Base-by-base conservation (phyloP, 1,140 invertebrate species). In the Eciton burchellii region DNA sequence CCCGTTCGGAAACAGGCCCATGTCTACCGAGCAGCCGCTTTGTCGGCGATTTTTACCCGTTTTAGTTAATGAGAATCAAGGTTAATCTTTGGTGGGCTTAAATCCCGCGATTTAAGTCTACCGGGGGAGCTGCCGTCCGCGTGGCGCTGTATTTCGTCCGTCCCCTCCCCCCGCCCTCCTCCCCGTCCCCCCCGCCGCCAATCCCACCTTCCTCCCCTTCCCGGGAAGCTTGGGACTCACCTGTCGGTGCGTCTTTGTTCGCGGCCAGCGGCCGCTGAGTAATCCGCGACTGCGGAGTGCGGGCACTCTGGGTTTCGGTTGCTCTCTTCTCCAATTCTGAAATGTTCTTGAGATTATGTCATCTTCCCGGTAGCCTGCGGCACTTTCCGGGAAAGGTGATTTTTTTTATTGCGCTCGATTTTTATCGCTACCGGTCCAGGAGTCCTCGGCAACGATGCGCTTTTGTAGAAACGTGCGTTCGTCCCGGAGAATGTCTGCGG, bases 1-100 rank as follows among this genome's bases (percentile, higher is more conserved):
- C 24, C 71, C 65, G 79, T 83, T 35, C 66, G 83, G 84, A 86
- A 83, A 87, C 66, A 82, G 88, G 79, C 68, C 82, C 83, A 85
- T 81, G 57, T 81, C 82, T 81, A 1, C 14, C 77, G 56, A 65
- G 72, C 73, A 68, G 72, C 71, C 60, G 88, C 86, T 89, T 87
- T 87, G 82, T 85, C 2, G 76, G 65, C 59, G 68, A 65, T 83
- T 85, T 79, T 84, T 6, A 66, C 74, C 84, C 84, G 57, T 9
- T 84, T 35, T 86, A 91, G 86, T 88, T 92, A 91, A 91, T 87
- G 85, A 90, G 88, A 88, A 90, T 91, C 82, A 91, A 85, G 89
- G 90, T 90, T 89, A 88, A 79, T 79, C 83, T 86, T 84, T 57
- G 88, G 88, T 91, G 88, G 71, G 59, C 76, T 91, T n/a, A n/a